Percentiles rank a stretch among this genome's conserved stretches.
Conservation (phyloP, 2,113 vertebrate species). For the Paedocypris sp. region DNA sequence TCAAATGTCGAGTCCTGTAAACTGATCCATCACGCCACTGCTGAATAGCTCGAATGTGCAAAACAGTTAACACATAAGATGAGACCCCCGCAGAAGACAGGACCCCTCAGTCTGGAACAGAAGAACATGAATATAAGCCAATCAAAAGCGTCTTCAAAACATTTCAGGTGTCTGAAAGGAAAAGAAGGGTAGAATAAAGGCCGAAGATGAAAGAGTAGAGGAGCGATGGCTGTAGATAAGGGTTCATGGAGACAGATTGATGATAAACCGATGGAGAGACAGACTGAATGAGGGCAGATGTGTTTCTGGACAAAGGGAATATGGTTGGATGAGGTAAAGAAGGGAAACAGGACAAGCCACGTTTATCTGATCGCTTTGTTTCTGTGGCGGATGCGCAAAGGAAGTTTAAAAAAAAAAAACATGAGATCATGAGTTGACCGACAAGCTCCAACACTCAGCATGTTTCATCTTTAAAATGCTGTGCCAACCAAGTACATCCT, state of each 20-base stretch:
- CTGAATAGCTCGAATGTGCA: too few species aligned
- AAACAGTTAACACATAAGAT: too few species aligned
- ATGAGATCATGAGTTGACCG: too few species aligned
- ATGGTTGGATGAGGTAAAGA: not conserved
- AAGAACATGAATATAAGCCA: not conserved
- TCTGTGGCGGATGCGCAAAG: not conserved
- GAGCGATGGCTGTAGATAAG: conserved; percentile 15
- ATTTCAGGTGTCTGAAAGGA: conserved; percentile 16
- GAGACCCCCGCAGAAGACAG: too few species aligned
- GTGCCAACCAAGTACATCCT: not conserved
- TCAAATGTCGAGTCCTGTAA: too few species aligned
- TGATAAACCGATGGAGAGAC: conserved; percentile 5
- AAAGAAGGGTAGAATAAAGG: conserved; percentile 5
- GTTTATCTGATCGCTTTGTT: not conserved
- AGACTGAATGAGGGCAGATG: conserved; percentile 6
- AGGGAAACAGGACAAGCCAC: not conserved
- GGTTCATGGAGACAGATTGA: conserved; percentile 15
- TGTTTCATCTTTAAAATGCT: not conserved
- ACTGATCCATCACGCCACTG: too few species aligned
- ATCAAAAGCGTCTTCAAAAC: not conserved
- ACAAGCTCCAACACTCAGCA: too few species aligned
- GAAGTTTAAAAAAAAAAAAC: not conserved
- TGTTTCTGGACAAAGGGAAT: conserved; percentile 4
- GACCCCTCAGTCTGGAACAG: conserved; percentile 8
- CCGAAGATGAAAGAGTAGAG: conserved; percentile 21